Evolutionary conservation across 2,113 vertebrate species (phyloP).

Genomic region (Lophochroa leadbeateri): DNA sequence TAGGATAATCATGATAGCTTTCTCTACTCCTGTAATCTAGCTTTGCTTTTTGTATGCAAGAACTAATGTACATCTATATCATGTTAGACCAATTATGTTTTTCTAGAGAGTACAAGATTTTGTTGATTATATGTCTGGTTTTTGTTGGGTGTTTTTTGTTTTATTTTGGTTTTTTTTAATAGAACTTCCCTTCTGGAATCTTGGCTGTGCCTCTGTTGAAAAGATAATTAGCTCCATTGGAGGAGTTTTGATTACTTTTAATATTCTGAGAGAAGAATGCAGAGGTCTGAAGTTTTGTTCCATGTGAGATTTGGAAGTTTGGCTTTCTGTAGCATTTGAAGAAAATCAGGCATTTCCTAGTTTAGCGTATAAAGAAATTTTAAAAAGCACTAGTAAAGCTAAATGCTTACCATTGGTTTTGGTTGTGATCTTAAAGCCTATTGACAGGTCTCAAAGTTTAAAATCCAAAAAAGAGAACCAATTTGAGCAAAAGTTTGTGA

Average conservation of each 20-base stretch:
- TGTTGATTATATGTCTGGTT: background rate
- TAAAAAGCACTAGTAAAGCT: background rate
- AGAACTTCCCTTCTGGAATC: background rate
- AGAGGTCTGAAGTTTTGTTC: background rate
- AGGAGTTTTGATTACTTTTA: constrained; percentile 6
- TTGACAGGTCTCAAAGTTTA: background rate
- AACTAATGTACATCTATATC: constrained; percentile 28
- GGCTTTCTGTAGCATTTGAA: background rate
- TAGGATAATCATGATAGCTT: constrained; percentile 65
- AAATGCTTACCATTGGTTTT: background rate
- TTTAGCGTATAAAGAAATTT: background rate
- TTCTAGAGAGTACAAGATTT: constrained; percentile 37
- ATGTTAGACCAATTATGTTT: constrained; percentile 33
- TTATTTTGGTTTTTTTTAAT: background rate
- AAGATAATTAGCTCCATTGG: background rate
- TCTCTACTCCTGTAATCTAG: constrained; percentile 49
- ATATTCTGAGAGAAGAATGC: background rate
- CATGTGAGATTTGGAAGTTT: background rate
- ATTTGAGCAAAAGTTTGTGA: background rate
- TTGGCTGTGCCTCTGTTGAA: background rate
- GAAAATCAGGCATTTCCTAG: background rate
- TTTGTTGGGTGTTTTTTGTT: background rate
- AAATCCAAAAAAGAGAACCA: background rate
- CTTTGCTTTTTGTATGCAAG: constrained; percentile 36
- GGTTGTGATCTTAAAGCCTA: background rate